A percentile compares a stretch with the other conserved stretches of the same genome.
These are phyloP conservation scores for Chaetogeoica ovagalla DNA, from an alignment of 2,888 invertebrate genomes.

Conservation along the genomic window DNA sequence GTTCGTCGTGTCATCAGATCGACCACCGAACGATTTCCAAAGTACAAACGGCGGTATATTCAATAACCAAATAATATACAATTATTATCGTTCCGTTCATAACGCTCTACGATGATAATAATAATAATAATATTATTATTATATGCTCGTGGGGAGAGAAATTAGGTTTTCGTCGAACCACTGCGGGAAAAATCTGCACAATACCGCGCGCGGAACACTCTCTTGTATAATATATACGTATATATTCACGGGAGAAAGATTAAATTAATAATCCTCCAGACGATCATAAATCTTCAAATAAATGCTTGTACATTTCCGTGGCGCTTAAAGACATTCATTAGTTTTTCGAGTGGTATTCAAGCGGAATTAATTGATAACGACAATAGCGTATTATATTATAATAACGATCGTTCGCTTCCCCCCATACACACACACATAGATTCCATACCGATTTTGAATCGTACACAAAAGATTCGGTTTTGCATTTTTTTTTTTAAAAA, in stretches of 20 bases:
- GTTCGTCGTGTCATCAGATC: too few relatives aligned
- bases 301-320: background rate
- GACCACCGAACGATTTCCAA: too few relatives aligned
- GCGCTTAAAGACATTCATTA: background rate
- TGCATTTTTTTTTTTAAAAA: too few relatives aligned
- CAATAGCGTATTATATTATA: too few relatives aligned
- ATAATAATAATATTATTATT: too few relatives aligned
- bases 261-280: background rate
- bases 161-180: background rate
- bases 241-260: background rate
- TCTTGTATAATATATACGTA: background rate
- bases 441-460: background rate
- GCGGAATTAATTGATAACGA: conserved; percentile 8
- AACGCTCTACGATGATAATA: too few relatives aligned
- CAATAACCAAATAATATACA: too few relatives aligned
- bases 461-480: too few relatives aligned
- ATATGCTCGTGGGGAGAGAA: too few relatives aligned
- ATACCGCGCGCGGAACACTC: background rate
- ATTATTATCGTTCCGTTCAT: too few relatives aligned
- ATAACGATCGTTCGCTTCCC: background rate
- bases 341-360: background rate
- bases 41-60: too few relatives aligned
- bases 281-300: background rate
- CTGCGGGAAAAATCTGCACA: background rate
- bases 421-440: too few relatives aligned